Evolutionary conservation across 2,797 vertebrate species (phyloP), one percentile per base, ranked within the genome.

Genomic region (Nyctibius grandis): DNA sequence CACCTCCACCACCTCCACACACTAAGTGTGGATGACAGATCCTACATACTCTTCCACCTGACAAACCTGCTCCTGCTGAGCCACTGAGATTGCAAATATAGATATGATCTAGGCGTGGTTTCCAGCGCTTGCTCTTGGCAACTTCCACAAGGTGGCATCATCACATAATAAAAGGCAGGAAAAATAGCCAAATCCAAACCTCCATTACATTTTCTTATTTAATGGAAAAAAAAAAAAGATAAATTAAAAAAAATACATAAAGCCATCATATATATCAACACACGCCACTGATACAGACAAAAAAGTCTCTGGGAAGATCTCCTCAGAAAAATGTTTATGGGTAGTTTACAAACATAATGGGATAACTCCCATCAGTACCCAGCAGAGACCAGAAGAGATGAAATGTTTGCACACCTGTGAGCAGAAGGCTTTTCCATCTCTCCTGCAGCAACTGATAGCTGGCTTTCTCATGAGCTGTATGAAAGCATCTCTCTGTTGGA

Each of bases 21-120:
- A 22, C 8, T 2, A 1, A 21, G 5, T 5, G 3, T 14, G 21
- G 47, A 13, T 31, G 5, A 6, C 13, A 53, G 69, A 25, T 61
- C 18, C 42, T 47, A 7, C 15, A 1, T 0, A 1, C 5, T 16
- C 17, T 18, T 59, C 53, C n/a, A 51, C 20, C 12, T 19, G 25
- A 7, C 31, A 38, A 48, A 38, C 8, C 31, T 19, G 23, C 29
- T 57, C 18, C n/a, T 57, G 11, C 17, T 74, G 50, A 17, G 26
- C 3, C 15, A 9, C 57, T 13, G 22, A 18, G 7, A 12, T 18
- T n/a, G 9, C 12, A n/a, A 31, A 47, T 4, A 18, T 2, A 10
- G 21, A 2, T 4, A 3, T 6, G 38, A 29, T 2, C 33, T 10
- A 47, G 26, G 13, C 16, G 64, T 16, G 10, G 21, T 59, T 84